Conservation (phyloP, 2,113 vertebrate genomes). For the Cyphomyrus discorhynchus region DNA sequence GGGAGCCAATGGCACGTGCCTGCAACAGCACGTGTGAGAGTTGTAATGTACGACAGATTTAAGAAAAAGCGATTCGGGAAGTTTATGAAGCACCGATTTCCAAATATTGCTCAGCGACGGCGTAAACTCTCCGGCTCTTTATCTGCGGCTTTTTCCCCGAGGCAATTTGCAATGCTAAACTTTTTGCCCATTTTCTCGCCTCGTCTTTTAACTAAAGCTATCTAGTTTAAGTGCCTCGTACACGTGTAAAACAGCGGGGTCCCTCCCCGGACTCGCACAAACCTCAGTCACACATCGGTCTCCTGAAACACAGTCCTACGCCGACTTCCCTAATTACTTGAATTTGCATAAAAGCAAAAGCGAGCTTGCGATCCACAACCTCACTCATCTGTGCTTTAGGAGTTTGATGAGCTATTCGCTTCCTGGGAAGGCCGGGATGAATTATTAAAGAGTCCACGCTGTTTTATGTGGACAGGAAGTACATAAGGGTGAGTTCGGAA, state of each 20-base stretch:
- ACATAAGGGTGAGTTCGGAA: not conserved
- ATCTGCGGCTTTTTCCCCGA: not conserved
- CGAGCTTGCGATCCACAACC: not conserved
- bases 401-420: slow-evolving; percentile 14
- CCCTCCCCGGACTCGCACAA: not conserved
- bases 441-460: slow-evolving; percentile 19
- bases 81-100: not conserved
- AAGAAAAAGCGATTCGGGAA: not conserved
- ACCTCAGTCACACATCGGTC: not conserved
- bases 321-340: not conserved
- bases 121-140: not conserved
- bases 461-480: slow-evolving; percentile 4
- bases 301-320: not conserved
- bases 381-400: not conserved
- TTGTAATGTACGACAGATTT: not conserved
- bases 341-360: not conserved
- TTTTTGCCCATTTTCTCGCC: not conserved
- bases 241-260: not conserved
- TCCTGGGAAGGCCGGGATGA: slow-evolving; percentile 11
- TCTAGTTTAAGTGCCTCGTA: not conserved
- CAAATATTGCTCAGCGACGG: not conserved
- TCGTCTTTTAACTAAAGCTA: not conserved
- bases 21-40: not conserved
- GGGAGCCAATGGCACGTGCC: not conserved
- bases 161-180: slow-evolving; percentile 8